These are phyloP conservation scores for Caenorhabditis sp. DNA, from an alignment of 2,888 invertebrate genomes.

Conservation along the genomic window DNA sequence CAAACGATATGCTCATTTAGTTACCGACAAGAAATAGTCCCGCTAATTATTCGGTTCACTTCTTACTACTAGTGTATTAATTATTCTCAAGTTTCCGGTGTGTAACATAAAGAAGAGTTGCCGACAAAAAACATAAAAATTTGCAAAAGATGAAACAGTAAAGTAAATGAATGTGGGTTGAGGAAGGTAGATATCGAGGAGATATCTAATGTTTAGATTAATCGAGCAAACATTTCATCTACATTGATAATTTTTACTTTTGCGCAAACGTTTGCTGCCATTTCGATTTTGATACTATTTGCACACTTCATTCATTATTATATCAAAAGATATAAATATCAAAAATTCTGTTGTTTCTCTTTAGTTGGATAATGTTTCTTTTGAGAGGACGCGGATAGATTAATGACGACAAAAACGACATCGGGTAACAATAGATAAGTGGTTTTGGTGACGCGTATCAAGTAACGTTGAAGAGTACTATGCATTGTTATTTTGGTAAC, in stretches of 20 bases:
- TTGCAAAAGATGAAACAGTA: background rate
- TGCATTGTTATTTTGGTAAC: too few relatives aligned
- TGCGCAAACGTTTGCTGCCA: background rate
- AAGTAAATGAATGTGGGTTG: background rate
- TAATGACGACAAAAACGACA: background rate
- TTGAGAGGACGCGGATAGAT: background rate
- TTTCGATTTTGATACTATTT: background rate
- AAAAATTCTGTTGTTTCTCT: background rate
- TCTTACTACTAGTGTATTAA: background rate
- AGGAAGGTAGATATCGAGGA: constrained; percentile 1
- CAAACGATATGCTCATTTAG: too few relatives aligned
- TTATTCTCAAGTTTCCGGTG: background rate
- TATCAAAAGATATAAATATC: background rate
- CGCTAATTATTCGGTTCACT: background rate
- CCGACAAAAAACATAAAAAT: background rate
- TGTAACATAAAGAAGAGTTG: background rate
- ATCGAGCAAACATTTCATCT: constrained; percentile 40
- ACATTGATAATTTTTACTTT: background rate
- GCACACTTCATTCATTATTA: background rate
- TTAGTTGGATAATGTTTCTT: background rate
- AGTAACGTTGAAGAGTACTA: background rate
- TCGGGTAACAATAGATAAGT: background rate
- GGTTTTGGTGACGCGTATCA: background rate
- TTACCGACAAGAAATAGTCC: background rate
- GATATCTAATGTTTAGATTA: constrained; percentile 31